Conservation (phyloP, 2,113 vertebrate genomes). For the Mirounga angustirostris region DNA sequence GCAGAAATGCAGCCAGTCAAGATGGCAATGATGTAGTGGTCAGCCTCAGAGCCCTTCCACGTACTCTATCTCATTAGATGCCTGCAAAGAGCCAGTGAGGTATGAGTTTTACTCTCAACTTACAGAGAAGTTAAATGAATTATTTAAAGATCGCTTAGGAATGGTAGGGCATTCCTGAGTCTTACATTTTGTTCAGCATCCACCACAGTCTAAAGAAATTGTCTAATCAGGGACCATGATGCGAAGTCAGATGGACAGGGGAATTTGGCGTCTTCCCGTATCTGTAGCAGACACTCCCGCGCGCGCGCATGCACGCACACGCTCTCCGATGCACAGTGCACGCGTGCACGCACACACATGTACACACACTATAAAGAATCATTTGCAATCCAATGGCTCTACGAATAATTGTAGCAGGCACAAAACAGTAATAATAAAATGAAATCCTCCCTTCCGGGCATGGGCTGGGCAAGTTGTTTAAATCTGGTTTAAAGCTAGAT, state of each 20-base stretch:
- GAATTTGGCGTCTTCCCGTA: not conserved
- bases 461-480: not conserved
- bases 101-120: not conserved
- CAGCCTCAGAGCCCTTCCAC: not conserved
- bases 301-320: not conserved
- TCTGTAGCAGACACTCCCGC: not conserved
- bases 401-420: not conserved
- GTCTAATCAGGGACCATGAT: not conserved
- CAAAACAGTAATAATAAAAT: not conserved
- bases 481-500: not conserved
- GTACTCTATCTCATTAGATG: fast-evolving
- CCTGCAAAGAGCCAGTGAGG: not conserved
- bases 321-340: fast-evolving
- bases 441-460: not conserved
- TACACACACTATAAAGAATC: not conserved
- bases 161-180: not conserved
- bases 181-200: not conserved
- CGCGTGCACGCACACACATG: not conserved
- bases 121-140: not conserved
- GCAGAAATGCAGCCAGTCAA: not conserved
- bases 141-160: too few species aligned
- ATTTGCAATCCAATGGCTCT: not conserved
- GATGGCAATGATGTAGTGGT: fast-evolving
- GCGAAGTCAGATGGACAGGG: not conserved
- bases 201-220: not conserved